Percentiles rank a stretch among this genome's conserved stretches.
Evolutionary conservation across 2,797 vertebrate genomes (phyloP).

Genomic region (Helarctos malayanus): DNA sequence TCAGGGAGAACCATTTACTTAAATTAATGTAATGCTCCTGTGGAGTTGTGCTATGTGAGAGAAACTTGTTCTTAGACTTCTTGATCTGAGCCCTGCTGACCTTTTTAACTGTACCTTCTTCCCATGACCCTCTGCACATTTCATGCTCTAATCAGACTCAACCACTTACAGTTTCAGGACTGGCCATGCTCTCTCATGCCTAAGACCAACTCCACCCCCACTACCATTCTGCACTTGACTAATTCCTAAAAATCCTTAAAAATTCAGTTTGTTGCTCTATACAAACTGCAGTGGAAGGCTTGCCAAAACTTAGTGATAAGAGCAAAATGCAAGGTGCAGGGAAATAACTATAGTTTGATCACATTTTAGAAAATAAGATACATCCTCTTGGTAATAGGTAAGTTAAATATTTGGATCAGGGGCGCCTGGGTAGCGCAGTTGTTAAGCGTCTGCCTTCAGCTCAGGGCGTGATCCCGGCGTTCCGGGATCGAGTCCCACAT

Average conservation of each 20-base stretch:
- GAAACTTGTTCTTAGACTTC: not conserved
- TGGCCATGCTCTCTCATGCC: not conserved
- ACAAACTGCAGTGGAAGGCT: not conserved
- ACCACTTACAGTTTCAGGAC: not conserved
- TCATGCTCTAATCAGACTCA: not conserved
- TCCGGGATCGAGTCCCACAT: too few relatives aligned
- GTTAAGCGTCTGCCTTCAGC: too few relatives aligned
- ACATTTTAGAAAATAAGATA: conserved; percentile 47
- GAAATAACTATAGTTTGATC: not conserved
- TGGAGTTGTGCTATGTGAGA: not conserved
- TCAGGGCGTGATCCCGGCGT: too few relatives aligned
- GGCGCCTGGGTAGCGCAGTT: too few relatives aligned
- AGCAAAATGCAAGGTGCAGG: not conserved
- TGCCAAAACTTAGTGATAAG: not conserved
- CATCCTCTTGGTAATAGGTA: not conserved
- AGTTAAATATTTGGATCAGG: not conserved
- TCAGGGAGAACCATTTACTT: not conserved
- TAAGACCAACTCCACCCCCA: too few relatives aligned
- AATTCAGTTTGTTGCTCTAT: not conserved
- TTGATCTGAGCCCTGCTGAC: not conserved
- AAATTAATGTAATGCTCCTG: not conserved
- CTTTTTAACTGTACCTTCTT: not conserved
- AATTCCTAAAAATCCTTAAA: not conserved
- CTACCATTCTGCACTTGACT: not conserved
- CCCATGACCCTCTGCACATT: not conserved